A percentile compares a stretch with the other conserved stretches of the same genome.
Evolutionary conservation across 2,113 vertebrate species (phyloP).

Genomic region (Syngnathus floridae): DNA sequence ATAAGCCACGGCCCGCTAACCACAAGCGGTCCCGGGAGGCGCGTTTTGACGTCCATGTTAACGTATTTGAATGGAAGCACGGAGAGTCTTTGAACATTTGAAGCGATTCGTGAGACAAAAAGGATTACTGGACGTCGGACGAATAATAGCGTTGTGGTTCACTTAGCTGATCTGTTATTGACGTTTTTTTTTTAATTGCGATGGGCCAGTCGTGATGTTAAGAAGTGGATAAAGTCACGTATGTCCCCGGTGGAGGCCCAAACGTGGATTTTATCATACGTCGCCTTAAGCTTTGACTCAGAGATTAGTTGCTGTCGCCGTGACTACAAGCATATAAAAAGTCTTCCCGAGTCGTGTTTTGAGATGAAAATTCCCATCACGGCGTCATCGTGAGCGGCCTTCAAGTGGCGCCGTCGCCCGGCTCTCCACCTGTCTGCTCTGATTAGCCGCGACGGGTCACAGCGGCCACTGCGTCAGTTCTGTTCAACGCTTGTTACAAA

Average conservation of each 20-base stretch:
- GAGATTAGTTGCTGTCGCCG: background rate
- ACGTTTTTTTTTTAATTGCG: no score
- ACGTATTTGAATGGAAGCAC: background rate
- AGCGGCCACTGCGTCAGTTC: background rate
- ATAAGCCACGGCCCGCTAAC: background rate
- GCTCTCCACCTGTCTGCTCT: constrained; percentile 11
- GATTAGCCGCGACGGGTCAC: constrained; percentile 12
- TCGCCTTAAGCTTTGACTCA: background rate
- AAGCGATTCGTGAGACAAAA: no score
- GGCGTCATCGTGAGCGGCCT: background rate
- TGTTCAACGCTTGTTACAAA: background rate
- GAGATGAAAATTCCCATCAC: constrained; percentile 5
- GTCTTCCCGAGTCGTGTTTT: background rate
- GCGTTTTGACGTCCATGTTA: background rate
- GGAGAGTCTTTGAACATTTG: no score
- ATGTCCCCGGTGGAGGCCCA: background rate
- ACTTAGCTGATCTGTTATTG: no score
- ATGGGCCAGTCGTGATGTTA: no score
- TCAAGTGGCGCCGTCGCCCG: background rate
- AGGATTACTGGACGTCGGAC: no score
- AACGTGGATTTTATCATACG: background rate
- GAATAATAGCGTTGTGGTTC: no score
- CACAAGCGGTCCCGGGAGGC: background rate
- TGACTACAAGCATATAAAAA: background rate
- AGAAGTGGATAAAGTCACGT: background rate